Evolutionary conservation across 2,888 invertebrate species (phyloP).

Genomic region (Blera fallax): DNA sequence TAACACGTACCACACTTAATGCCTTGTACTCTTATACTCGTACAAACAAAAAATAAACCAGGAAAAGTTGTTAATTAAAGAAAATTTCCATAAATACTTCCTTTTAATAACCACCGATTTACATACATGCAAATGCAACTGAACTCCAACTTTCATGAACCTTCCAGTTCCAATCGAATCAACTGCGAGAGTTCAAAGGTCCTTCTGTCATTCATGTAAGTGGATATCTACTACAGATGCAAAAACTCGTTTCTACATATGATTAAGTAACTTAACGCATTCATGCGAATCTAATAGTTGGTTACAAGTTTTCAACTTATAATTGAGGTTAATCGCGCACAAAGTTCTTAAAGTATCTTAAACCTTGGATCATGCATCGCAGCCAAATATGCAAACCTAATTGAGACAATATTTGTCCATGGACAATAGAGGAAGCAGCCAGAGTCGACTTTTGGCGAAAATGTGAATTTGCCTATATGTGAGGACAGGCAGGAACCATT

Average conservation of each 20-base stretch:
- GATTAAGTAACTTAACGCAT: constrained; percentile 22
- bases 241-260: constrained; percentile 21
- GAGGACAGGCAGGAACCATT: background rate
- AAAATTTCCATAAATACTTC: background rate
- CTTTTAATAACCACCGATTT: background rate
- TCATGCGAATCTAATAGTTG: constrained; percentile 47
- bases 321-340: constrained; percentile 45
- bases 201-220: constrained; percentile 16
- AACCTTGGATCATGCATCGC: background rate
- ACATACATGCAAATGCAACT: background rate
- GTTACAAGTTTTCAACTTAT: constrained; percentile 26
- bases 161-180: background rate
- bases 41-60: too few relatives aligned
- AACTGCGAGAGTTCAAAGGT: constrained; percentile 31
- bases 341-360: constrained; percentile 37
- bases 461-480: constrained; percentile 14
- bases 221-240: background rate
- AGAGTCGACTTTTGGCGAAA: constrained; percentile 18
- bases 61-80: too few relatives aligned
- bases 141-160: background rate
- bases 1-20: background rate
- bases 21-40: background rate
- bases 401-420: background rate
- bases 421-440: background rate
- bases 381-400: background rate